Conservation (phyloP, 2,888 invertebrate species). For the Gortyna flavago region DNA sequence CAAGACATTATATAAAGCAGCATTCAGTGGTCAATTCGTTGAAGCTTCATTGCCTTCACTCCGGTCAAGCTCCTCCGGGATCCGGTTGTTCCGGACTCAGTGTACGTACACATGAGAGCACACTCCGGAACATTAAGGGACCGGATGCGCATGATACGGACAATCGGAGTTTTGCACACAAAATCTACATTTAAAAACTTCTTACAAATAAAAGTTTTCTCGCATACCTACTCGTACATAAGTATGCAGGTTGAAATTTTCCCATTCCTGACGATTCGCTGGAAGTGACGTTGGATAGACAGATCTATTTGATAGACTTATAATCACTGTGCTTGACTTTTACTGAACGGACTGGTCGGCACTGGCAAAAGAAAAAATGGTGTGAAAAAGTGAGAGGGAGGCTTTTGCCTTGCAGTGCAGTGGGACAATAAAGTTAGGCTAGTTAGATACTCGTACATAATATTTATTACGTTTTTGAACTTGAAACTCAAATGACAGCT, state of each 20-base stretch:
- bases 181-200: neutral
- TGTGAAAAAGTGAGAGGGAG: neutral
- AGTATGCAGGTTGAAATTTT: neutral
- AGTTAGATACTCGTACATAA: neutral
- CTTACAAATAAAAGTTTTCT: neutral
- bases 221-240: too few species aligned
- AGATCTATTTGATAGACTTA: neutral
- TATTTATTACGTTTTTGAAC: neutral
- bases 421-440: neutral
- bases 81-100: neutral
- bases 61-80: neutral
- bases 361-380: neutral
- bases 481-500: neutral
- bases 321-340: neutral
- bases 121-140: constrained; percentile 10
- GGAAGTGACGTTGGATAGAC: neutral
- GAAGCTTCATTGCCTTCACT: neutral
- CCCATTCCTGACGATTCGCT: neutral
- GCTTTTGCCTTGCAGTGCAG: neutral
- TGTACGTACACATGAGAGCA: neutral
- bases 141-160: neutral
- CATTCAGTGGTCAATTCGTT: neutral
- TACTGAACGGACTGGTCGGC: neutral
- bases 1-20: neutral
- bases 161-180: neutral